Percentiles rank a stretch among this genome's conserved stretches.
phyloP scores from a whole-genome alignment of 2,113 vertebrate species.

The Callipepla squamata region DNA sequence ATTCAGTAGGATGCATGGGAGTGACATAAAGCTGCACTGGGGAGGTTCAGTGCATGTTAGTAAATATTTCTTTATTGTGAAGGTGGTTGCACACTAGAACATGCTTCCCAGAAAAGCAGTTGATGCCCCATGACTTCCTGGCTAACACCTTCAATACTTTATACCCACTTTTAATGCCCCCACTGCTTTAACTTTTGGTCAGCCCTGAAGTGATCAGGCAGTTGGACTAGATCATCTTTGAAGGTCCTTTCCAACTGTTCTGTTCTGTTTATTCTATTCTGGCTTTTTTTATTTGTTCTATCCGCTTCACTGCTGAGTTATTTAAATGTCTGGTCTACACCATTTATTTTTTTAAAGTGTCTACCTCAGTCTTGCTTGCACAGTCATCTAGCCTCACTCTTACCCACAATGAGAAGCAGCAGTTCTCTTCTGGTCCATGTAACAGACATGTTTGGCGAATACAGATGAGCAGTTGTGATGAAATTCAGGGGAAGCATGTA shows the following conservation, averaged over 20 bases:
- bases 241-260: not conserved
- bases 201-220: not conserved
- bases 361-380: not conserved
- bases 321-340: not conserved
- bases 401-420: not conserved
- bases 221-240: not conserved
- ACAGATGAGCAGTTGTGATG: not conserved
- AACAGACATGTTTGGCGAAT: not conserved
- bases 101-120: not conserved
- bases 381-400: not conserved
- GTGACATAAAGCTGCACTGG: not conserved
- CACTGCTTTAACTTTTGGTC: not conserved
- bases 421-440: not conserved
- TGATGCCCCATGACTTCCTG: not conserved
- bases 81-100: not conserved
- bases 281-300: not conserved
- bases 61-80: not conserved
- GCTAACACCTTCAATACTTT: not conserved
- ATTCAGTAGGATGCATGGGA: not conserved
- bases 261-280: not conserved
- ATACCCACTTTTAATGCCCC: not conserved
- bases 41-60: not conserved
- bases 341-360: not conserved
- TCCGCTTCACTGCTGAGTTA: not conserved
- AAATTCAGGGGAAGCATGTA: accelerated